These are phyloP conservation scores for Odocoileus virginianus DNA, from an alignment of 2,113 vertebrate genomes.

Conservation along the genomic window DNA sequence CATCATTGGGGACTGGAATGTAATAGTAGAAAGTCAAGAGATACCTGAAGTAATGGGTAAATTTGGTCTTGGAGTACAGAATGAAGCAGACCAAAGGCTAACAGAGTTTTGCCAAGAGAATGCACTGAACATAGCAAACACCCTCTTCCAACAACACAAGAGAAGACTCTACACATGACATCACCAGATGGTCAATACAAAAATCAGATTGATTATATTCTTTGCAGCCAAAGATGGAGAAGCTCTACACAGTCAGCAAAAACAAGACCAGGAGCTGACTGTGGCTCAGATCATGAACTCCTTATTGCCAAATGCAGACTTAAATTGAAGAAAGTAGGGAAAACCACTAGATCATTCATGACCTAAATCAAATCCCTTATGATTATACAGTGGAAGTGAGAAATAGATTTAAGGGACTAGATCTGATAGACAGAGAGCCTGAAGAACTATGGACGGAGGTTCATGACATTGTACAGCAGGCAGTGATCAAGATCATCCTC, in stretches of 20 bases:
- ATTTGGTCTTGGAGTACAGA: background rate
- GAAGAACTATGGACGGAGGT: accelerated
- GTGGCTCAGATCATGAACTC: background rate
- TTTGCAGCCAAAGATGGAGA: background rate
- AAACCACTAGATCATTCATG: background rate
- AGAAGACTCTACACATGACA: background rate
- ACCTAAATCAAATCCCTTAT: background rate
- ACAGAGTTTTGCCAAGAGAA: background rate
- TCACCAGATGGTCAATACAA: background rate
- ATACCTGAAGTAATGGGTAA: background rate
- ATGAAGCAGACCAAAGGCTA: background rate
- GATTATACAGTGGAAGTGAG: background rate
- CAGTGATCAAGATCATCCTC: background rate
- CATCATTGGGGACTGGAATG: background rate
- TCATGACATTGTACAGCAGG: background rate
- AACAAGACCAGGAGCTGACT: background rate
- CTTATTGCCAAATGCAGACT: background rate
- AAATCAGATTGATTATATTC: background rate
- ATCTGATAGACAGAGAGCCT: background rate
- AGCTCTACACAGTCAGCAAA: background rate
- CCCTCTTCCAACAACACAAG: background rate
- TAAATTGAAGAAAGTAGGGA: background rate
- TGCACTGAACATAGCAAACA: background rate
- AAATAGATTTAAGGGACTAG: background rate
- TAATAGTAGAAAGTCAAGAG: background rate